Base-by-base conservation (phyloP, 2,888 invertebrate species). In the Empis livida region DNA sequence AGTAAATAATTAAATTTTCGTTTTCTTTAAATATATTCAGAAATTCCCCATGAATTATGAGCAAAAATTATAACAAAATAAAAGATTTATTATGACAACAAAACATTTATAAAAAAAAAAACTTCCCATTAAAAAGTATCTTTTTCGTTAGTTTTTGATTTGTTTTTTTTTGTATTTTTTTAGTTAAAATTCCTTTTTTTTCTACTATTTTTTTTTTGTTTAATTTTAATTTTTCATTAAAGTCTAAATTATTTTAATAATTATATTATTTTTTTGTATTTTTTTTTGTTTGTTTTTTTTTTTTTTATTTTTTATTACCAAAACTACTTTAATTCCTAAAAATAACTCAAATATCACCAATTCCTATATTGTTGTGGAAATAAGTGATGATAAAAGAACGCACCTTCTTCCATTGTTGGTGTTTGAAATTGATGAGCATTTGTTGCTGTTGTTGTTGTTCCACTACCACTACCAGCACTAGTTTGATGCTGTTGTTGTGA, bases 231-330 rank as follows among this genome's bases (percentile, higher is more conserved):
- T 9, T 14, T 38, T 60, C 56, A 53, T 50, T 53, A 50, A 51
- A 50, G 32, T 42, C 48, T 50, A 43, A 49, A 46, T 52, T 40
- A 43, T 48, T 45, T 42, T 42, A 43, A 37, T 45, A 37, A 30
- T 52, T 38, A 44, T 45, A 48, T 44, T 35, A 16, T 43, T 51
- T 51, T 42, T 27, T 50, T 48, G 48, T 49, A 40, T 42, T 46
- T 50, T 51, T 52, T 44, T 51, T 49, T 49, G 51, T 48, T 54
- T 56, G 52, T 53, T 56, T 49, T 51, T 54, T 52, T 53, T 57
- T 51, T 40, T 49, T 58, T 60, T 59, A 53, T 54, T 56, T 59
- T 56, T 59, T 57, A 59, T 54, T 59, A 61, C 57, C 57, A 53
- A 56, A 59, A 57, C 51, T 17, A 15, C 20, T 41, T 23, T 16